Evolutionary conservation across 2,888 invertebrate species (phyloP), one percentile per base, ranked within the genome.

Genomic region (Philereme transversata): DNA sequence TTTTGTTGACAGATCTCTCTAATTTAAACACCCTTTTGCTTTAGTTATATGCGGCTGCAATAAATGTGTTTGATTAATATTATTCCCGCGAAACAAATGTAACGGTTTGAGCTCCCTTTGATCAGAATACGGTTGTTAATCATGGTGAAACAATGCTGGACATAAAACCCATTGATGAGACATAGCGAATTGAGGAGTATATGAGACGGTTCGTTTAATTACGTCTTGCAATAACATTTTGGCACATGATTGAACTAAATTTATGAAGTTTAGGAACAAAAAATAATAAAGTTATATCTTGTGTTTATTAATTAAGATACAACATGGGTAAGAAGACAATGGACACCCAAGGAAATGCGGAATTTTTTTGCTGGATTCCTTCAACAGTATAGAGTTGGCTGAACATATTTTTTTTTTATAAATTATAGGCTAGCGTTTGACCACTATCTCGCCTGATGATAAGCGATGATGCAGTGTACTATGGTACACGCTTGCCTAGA

Each of bases 31-130:
- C 33, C 8, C 33, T 35, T 33, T 46, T 52, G 22, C 40, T 40
- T 54, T 36, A 52, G 46, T 54, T 34, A 59, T 78, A 86, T 82
- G 82, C 75, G 84, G 84, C 85, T 86, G 88, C 86, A 83, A 84
- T 90, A 88, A 90, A 90, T 83, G 88, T 73, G 77, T 89, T 90
- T 90, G 89, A 89, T 90, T 89, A 88, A 90, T 90, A 86, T 76
- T 81, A 86, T 88, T 86, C 85, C 78, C 76, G 83, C 82, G 84
- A 86, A 87, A 86, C 86, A 84, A 88, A 87, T 86, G 84, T 83
- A 83, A 84, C 83, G 83, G 79, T 70, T 72, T 75, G 76, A 76
- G 79, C 74, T 76, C 77, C 76, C 82, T 78, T 79, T 83, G 90
- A 89, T 90, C 90, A 87, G 81, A 82, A 82, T 72, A 72, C 74